Evolutionary conservation across 2,797 vertebrate genomes (phyloP), one percentile per base, ranked within the genome.

Genomic region (Lerista edwardsae): DNA sequence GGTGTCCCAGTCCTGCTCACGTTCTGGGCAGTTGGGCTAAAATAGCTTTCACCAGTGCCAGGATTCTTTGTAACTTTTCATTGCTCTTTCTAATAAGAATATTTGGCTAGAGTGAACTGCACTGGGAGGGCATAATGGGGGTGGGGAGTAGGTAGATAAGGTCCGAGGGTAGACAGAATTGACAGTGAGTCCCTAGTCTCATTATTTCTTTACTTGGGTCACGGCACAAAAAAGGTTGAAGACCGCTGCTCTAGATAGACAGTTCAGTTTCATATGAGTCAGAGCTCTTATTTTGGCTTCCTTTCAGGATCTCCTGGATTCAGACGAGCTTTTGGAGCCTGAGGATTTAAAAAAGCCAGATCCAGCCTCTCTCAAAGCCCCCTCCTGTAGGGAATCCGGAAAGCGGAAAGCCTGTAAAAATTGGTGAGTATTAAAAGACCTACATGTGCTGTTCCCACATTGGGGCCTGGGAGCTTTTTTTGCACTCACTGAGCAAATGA

Each of bases 281-380:
- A 44, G 68, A 17, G n/a, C n/a, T 6, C 5, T 69, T 62, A 34
- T 73, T 72, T 17, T 31, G n/a, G 31, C 59, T 47, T 67, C 34
- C 6, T 72, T 90, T 71, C 71, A 99, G 98, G 98, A 99, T 88
- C 94, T 99, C 88, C 83, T 99, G 25, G 98, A 99, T 92, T 98
- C 98, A 0, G 98, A 99, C 83, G 96, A 97, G 41, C 95, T 99
- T 76, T 93, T 99, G 84, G 98, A 99, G 83, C 97, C 97, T 1
- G 98, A 99, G 0, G 98, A 99, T 88, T 91, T 99, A 55, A 98
- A 97, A 94, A 99, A 98, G 89, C 98, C 98, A 0, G 97, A 98
- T 77, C 96, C 98, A 0, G 93, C 94, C 0, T 98, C 98, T 68
- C 97, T 99, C 51, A 97, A 94, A 92, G 97, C 97, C 0, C 57